These are phyloP conservation scores for Chrysochloris asiatica DNA, from an alignment of 2,113 vertebrate species.

Conservation along the genomic window DNA sequence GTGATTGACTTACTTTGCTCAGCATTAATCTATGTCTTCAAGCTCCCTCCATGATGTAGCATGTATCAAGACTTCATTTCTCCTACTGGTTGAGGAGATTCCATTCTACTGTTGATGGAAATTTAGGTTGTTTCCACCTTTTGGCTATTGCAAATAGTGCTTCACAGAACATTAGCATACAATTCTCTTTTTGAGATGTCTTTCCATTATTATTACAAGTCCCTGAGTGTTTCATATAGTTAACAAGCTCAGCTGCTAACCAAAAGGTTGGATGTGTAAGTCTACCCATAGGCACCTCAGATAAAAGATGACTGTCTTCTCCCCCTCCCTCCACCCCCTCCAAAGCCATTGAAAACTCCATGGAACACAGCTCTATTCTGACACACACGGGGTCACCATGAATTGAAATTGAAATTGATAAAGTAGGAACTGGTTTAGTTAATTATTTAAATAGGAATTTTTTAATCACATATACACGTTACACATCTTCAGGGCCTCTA, in stretches of 20 bases:
- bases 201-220: background rate
- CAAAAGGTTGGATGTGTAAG: background rate
- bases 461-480: background rate
- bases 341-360: background rate
- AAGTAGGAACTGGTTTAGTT: background rate
- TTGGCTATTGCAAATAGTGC: background rate
- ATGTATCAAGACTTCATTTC: too few species aligned
- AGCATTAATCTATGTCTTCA: background rate
- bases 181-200: background rate
- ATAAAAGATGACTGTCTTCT: background rate
- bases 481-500: background rate
- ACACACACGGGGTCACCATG: background rate
- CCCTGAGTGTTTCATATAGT: background rate
- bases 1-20: background rate
- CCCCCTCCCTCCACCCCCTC: background rate
- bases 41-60: background rate
- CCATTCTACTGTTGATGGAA: background rate
- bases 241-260: background rate
- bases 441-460: background rate
- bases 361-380: background rate
- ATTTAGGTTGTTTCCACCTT: background rate
- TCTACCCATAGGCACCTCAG: background rate
- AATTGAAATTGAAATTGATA: background rate
- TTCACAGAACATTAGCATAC: too few species aligned
- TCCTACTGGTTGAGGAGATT: too few species aligned